Conservation (phyloP, 1,140 invertebrate genomes). For the Brachionus koreanus region DNA sequence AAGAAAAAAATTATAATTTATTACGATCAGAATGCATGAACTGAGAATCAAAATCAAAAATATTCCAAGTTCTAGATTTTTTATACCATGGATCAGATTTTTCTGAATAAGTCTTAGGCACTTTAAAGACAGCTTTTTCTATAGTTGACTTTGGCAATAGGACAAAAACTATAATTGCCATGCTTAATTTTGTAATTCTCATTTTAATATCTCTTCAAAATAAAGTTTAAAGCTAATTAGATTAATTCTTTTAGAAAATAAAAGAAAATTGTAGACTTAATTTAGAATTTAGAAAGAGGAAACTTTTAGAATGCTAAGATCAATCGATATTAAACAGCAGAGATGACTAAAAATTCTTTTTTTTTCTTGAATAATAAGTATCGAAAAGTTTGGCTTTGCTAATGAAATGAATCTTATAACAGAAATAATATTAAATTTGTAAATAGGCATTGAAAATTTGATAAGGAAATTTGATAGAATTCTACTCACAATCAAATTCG, state of each 20-base stretch:
- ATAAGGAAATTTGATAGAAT: slow-evolving; percentile 3
- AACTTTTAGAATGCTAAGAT: background rate
- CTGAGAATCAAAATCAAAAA: background rate
- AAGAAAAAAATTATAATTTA: background rate
- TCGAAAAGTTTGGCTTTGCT: background rate
- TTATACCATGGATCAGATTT: slow-evolving; percentile 13
- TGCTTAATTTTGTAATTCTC: background rate
- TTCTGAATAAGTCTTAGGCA: background rate
- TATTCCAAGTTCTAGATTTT: background rate
- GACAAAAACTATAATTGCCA: background rate
- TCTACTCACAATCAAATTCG: background rate
- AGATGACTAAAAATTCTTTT: background rate
- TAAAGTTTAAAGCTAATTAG: background rate
- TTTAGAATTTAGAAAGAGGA: background rate
- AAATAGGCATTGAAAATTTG: background rate
- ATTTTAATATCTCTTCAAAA: background rate
- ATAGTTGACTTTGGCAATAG: background rate
- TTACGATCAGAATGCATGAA: background rate
- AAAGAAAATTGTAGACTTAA: background rate
- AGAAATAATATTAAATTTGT: background rate
- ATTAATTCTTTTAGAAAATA: background rate
- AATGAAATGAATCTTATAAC: background rate
- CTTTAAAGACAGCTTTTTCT: background rate
- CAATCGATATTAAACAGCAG: background rate
- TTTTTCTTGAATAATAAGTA: background rate